phyloP scores from a whole-genome alignment of 1,140 invertebrate species.

The Aplysia californica region DNA sequence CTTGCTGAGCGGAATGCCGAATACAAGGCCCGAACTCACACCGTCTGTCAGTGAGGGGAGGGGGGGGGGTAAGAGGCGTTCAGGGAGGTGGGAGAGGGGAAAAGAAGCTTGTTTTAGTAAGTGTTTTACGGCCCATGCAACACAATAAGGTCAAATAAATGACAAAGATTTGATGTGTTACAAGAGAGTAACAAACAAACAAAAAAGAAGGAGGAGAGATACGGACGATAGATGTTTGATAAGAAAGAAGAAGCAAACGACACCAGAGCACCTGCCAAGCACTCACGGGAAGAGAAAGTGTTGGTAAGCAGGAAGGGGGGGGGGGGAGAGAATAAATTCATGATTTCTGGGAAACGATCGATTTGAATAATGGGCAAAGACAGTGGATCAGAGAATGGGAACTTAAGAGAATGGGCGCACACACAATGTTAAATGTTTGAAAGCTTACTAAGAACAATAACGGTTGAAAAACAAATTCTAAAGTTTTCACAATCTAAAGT shows the following conservation, averaged over 20 bases:
- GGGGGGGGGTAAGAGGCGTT: neutral
- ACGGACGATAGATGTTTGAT: no score
- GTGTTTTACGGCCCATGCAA: no score
- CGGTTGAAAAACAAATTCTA: no score
- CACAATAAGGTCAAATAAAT: no score
- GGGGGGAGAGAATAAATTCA: neutral
- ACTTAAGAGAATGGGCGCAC: neutral
- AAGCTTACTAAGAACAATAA: neutral
- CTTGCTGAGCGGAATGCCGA: constrained; percentile 83
- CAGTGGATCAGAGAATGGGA: neutral
- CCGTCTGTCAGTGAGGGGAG: neutral
- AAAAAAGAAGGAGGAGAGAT: no score
- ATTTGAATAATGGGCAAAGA: neutral
- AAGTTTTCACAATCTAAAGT: no score
- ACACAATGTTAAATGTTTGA: neutral
- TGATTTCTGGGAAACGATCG: neutral
- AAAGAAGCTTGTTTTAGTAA: no score
- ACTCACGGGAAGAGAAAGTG: neutral
- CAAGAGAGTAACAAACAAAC: no score
- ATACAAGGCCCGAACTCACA: constrained; percentile 73
- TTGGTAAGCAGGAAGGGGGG: neutral
- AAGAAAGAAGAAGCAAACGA: no score
- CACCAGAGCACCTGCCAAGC: no score
- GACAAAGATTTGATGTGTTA: no score
- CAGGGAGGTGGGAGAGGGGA: neutral